Conservation (phyloP, 2,797 vertebrate genomes). For the Yasuhikotakia modesta region DNA sequence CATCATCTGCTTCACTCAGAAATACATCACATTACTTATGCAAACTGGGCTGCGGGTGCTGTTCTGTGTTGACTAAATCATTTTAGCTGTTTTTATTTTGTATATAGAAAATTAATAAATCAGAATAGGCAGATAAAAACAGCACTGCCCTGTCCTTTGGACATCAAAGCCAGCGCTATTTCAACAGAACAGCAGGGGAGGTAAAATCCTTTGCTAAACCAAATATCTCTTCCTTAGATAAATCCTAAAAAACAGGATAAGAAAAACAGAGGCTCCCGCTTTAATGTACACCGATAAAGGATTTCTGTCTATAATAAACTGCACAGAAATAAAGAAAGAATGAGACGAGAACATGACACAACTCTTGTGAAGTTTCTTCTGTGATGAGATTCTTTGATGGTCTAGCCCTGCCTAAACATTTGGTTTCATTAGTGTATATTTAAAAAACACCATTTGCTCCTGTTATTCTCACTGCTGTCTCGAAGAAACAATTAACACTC, state of each 20-base stretch:
- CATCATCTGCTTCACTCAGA: neutral
- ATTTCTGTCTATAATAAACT: slow-evolving; percentile 27
- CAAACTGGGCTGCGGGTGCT: neutral
- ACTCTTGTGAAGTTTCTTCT: slow-evolving; percentile 28
- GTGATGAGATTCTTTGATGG: slow-evolving; percentile 4
- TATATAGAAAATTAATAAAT: slow-evolving; percentile 21
- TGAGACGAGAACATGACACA: slow-evolving; percentile 17
- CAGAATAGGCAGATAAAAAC: neutral
- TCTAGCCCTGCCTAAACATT: neutral
- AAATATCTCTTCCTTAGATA: slow-evolving; percentile 52
- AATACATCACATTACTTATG: neutral
- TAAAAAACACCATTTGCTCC: neutral
- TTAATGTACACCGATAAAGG: slow-evolving; percentile 49
- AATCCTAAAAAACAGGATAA: slow-evolving; percentile 52
- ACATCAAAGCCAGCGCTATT: slow-evolving; percentile 57
- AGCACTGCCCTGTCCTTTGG: slow-evolving; percentile 43
- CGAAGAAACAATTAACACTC: neutral
- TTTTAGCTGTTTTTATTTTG: slow-evolving; percentile 23
- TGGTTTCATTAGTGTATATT: neutral
- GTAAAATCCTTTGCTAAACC: slow-evolving; percentile 54
- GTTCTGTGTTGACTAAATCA: slow-evolving; percentile 2
- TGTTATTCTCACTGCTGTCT: neutral
- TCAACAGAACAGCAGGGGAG: slow-evolving; percentile 58
- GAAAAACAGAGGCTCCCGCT: slow-evolving; percentile 21
- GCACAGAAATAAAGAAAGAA: slow-evolving; percentile 29